Base-by-base conservation (phyloP, 1,140 invertebrate genomes). In the Lethrus apterus region DNA sequence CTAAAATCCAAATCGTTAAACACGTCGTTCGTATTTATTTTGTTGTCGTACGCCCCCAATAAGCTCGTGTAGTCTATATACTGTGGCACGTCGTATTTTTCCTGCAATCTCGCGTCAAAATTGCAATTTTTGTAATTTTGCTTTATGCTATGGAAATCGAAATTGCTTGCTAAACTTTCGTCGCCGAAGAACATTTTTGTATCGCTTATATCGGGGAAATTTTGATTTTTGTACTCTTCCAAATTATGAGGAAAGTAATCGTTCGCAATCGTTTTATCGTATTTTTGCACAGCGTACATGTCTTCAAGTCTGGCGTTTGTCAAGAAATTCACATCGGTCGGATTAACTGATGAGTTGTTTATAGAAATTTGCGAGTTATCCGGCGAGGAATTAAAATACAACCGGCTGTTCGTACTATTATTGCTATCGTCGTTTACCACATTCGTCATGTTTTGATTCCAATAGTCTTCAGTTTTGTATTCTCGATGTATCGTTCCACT, bases 401-500 rank as follows among this genome's bases (percentile, higher is more conserved):
- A 64, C 19, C 63, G 47, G 56, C 62, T 64, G 24, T 53, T 58
- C 36, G 49, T 31, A 44, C 60, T 64, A 29, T 59, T 63, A 38
- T 61, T 67, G 15, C 59, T 64, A 35, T 64, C 62, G 20, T 67
- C 65, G 35, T 64, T 63, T 5, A 58, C 45, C 31, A 62, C 46
- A 42, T 44, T 53, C 1, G 41, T 52, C 4, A 45, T 19, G 14
- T 53, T 52, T 11, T 56, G 54, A 15, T 48, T 48, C 64, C 62
- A 66, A 35, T 61, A 67, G 17, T 75, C 71, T 55, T 77, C 76
- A 3, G 72, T 70, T 55, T 75, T 71, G 2, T 72, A 71, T 47
- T 69, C 66, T 47, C 62, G 56, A 51, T 76, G 73, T 21, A 78
- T 79, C 2, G 79, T 80, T 0, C 79, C 79, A 56, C 80, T 84